phyloP scores from a whole-genome alignment of 2,888 invertebrate genomes.

The Cabera pusaria region DNA sequence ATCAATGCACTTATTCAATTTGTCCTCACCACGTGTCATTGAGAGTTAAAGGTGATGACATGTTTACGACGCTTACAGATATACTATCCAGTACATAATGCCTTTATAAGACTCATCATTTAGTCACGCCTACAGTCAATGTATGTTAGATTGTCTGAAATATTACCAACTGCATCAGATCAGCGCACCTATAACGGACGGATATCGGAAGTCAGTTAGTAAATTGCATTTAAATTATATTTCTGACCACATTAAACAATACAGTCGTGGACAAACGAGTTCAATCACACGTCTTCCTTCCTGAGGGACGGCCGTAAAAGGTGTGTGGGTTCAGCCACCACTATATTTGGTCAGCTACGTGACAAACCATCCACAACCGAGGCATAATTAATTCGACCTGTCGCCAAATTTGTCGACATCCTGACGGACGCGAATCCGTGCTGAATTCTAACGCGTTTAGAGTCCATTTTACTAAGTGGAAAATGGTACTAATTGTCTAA shows the following conservation, averaged over 20 bases:
- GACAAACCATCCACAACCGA: conserved; percentile 56
- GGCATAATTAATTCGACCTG: conserved; percentile 71
- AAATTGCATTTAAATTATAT: conserved; percentile 63
- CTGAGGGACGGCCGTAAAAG: conserved; percentile 66
- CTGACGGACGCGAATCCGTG: conserved; percentile 49
- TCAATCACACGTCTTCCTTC: conserved; percentile 75
- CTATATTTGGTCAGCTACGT: conserved; percentile 77
- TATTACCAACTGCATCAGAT: conserved; percentile 25
- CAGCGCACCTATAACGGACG: conserved; percentile 47
- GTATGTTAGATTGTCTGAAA: conserved; percentile 1
- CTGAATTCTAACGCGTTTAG: conserved; percentile 56
- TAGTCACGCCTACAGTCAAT: conserved; percentile 17
- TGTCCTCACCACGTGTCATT: conserved; percentile 29
- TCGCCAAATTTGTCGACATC: conserved; percentile 66
- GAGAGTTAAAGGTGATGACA: conserved; percentile 27
- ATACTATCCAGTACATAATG: conserved; percentile 13
- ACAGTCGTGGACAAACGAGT: conserved; percentile 50
- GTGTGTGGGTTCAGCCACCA: conserved; percentile 53
- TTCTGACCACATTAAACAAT: conserved; percentile 46
- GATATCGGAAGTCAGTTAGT: conserved; percentile 63
- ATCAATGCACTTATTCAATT: conserved; percentile 36
- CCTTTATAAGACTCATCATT: too few relatives aligned
- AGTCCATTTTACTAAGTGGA: conserved; percentile 49
- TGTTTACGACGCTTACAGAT: conserved; percentile 26
- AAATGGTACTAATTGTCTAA: conserved; percentile 52